Base-by-base conservation (phyloP, 2,888 invertebrate genomes). In the Zelleria hepariella region DNA sequence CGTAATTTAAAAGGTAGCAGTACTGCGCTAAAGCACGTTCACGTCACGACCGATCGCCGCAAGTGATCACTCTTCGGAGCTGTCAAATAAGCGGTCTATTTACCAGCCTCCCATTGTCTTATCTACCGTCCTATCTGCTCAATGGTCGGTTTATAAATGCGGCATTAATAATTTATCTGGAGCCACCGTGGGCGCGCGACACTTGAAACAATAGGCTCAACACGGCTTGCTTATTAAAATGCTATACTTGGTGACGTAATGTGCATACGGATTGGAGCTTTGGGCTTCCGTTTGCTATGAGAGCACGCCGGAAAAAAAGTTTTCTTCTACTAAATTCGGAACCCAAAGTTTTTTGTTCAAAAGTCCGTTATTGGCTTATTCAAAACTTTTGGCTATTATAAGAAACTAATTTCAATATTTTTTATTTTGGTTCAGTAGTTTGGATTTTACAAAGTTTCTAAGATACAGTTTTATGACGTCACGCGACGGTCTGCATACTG, bases 131-230 rank as follows among this genome's bases (percentile, higher is more conserved):
- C 32, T 42, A 42, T 42, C 32, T 42, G 32, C 32, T 42, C 32
- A 42, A 42, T 42, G 32, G 32, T 15, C 32, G 32, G 32, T 15
- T 86, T 87, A 85, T 78, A 78, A 83, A 87, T 86, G 80, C 86
- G 77, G 74, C 80, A 87, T 86, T 85, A 86, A 87, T 86, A 86
- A 86, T 86, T 86, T 86, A 87, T 84, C 78, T 84, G 71, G 86
- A 82, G 82, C 80, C 77, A 58, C 73, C 76, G 86, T 86, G 79
- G 86, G 86, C 68, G 82, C 64, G 67, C 64, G 67, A 64, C 57
- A 55, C 67, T 71, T 42, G 48, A 83, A 82, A 84, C 85, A 85
- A 85, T 83, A 76, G 54, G 21, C 32, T 42, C 32, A 15, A 42
- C 32, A 42, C 32, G 32, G 15, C 32, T 10, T 42, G 32, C 32